Conservation (phyloP, 2,888 invertebrate genomes). For the Oxytorus armatus region DNA sequence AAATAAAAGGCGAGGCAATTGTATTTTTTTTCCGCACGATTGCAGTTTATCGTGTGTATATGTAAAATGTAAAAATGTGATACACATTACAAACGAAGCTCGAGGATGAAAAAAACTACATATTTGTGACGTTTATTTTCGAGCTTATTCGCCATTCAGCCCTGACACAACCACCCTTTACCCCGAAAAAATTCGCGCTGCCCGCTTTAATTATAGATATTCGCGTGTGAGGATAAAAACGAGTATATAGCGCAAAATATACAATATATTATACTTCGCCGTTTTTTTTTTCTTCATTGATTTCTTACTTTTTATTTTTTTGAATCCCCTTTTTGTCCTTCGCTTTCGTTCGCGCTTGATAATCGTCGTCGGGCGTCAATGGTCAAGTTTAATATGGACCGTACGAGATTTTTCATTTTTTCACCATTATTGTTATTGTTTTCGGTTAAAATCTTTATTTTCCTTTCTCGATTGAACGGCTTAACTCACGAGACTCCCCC, state of each 20-base stretch:
- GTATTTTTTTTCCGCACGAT: background rate
- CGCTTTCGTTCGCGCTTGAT: conserved; percentile 29
- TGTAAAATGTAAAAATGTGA: background rate
- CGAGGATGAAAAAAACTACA: conserved; percentile 41
- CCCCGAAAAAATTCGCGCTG: conserved; percentile 60
- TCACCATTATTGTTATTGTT: background rate
- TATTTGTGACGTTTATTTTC: background rate
- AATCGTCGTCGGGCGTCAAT: conserved; percentile 26
- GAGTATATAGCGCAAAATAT: conserved; percentile 69
- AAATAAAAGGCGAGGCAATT: background rate
- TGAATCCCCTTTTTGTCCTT: background rate
- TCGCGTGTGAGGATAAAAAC: conserved; percentile 61
- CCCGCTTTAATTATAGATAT: conserved; percentile 52
- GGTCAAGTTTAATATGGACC: conserved; percentile 9
- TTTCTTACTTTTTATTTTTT: conserved; percentile 21
- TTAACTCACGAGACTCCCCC: conserved; percentile 1
- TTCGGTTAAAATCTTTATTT: background rate
- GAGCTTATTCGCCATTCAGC: conserved; percentile 39
- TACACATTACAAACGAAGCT: conserved; percentile 46
- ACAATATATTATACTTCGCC: conserved; percentile 63
- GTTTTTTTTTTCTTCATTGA: conserved; percentile 41
- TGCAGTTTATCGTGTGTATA: conserved; percentile 9
- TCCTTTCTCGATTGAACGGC: background rate
- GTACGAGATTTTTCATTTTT: conserved; percentile 12
- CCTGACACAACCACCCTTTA: conserved; percentile 47